Evolutionary conservation across 2,888 invertebrate species (phyloP), one percentile per base, ranked within the genome.

Genomic region (Busseola fusca): DNA sequence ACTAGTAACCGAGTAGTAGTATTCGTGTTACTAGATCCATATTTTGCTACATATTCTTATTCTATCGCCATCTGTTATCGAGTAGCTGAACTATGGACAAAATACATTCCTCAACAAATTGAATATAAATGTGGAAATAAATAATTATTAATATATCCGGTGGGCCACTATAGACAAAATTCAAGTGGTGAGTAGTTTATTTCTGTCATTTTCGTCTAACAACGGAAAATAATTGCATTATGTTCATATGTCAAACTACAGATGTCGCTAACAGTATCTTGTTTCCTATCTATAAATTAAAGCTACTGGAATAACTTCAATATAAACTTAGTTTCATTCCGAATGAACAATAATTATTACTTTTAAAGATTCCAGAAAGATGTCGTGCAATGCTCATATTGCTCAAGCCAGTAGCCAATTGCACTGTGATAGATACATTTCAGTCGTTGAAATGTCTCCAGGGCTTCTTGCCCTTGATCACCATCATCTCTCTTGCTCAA

Each of bases 61-160:
- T 45, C 14, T 27, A 16, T 16, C 68, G 81, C 76, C 83, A 63
- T 83, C 83, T 83, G 14, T 70, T 70, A 59, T 27, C 72, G 64
- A 79, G 57, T 84, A 79, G 84, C 68, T 30, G 4, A 71, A 81
- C 40, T 68, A 14, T 21, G 1, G 34, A n/a, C 6, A 63, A 58
- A 30, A 37, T 5, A 34, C 21, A 34, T 40, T 5, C 5, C 18
- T 18, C 1, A 18, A 14, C 1, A 10, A 12, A 3, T 30, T 21
- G 6, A 30, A 25, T 45, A 37, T 3, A 21, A 0, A 9, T 12
- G 6, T 30, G 25, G 1, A 30, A 21, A 58, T 10, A 6, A 50
- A 58, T 16, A 21, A 40, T 72, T 25, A 34, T 16, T 5, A 25
- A 34, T 50, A 4, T 3, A 14, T 16, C 34, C 16, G 7, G 9